Base-by-base conservation (phyloP, 1,140 invertebrate species). In the Neuroterus valhalla region DNA sequence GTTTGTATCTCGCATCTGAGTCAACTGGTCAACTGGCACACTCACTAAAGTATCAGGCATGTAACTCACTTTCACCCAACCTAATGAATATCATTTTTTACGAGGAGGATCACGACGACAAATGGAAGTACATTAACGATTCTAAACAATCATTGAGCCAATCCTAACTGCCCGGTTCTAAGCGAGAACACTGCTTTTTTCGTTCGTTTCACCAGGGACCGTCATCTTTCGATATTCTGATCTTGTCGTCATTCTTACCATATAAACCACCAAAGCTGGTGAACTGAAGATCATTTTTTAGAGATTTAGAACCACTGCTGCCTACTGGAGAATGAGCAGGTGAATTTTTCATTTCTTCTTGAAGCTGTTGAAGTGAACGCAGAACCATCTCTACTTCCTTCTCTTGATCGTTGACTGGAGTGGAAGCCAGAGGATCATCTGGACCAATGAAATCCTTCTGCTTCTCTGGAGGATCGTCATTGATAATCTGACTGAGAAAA, bases 401-500 rank as follows among this genome's bases (percentile, higher is more conserved):
- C 15, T 88, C 87, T n/a, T 86, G 80, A n/a, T 86, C 85, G 76
- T 82, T 15, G 83, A 77, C 66, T 83, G 84, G 43, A 85, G 55
- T 68, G 6, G 78, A 52, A 1, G 38, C 46, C 52, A 80, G 67
- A 38, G 42, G 50, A 14, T 85, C 85, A 23, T 85, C 85, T 6
- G 72, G 12, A n/a, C 8, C 52, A 26, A 86, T 70, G 6, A 71
- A 72, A 8, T 80, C 78, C 1, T 71, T 82, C 78, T 23, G 74
- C 31, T 79, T 79, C 31, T 69, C 26, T 15, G 71, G 68, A 3
- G 72, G 76, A 70, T 87, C 85, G 6, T 89, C 87, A 17, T 91
- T 89, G 77, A 92, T 86, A 78, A 91, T 81, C 85, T 90, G 88
- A 90, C 90, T 89, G 82, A 92, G 72, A 83, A 88, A 79, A 80